Evolutionary conservation across 2,113 vertebrate species (phyloP), one percentile per base, ranked within the genome.

Genomic region (Archocentrus centrarchus): DNA sequence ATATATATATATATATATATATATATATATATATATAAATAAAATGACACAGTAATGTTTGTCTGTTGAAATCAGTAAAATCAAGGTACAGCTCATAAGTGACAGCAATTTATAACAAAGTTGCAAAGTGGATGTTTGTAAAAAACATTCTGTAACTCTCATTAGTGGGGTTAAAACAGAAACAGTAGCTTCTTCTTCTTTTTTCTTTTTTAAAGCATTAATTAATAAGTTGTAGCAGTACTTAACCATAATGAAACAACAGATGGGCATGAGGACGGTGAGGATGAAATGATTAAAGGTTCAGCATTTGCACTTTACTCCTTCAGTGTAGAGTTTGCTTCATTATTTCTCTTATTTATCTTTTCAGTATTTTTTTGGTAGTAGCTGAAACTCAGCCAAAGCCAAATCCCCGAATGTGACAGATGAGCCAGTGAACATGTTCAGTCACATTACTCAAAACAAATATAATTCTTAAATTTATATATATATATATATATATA

Each of bases 231-330:
- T 89, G 50, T 30, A 68, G n/a, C 37, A 47, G 8, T 18, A 73
- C 24, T 78, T 10, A 17, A 75, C 85, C 75, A 13, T 44, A 35
- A 53, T 53, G 24, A 68, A 59, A 55, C 35, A 75, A 58, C 87
- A 85, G 64, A 89, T 66, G 83, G 61, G 27, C 22, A 15, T 27
- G 0, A 44, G 63, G 66, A 58, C 2, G 1, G 44, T 24, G 50
- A 76, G 27, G 24, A 82, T 3, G 20, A 59, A 61, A 30, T 75
- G 47, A 75, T 78, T 80, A 44, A 83, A 81, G n/a, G 47, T 58
- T 24, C 24, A 41, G 37, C 4, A 27, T 60, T 79, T 81, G 55
- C 75, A 76, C 77, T 64, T 58, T 47, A 41, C 22, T 76, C 41
- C 32, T 77, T 66, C 17, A 15, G 32, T 63, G 63, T n/a, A 57